phyloP scores from a whole-genome alignment of 2,888 invertebrate genomes.

The Sphecodes monilicornis region DNA sequence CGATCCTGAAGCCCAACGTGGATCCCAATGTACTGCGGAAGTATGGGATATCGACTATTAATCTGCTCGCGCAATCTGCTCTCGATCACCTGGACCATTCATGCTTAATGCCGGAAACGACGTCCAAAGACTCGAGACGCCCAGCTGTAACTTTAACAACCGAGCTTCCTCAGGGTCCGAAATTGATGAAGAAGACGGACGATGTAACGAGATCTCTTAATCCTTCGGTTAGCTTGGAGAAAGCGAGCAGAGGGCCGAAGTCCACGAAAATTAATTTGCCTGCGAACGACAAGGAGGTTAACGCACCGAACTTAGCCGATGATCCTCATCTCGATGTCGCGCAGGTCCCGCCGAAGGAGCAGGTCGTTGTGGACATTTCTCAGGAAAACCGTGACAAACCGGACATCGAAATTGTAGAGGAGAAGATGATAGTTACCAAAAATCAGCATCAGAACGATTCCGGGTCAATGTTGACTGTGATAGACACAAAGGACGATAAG shows the following conservation, averaged over 20 bases:
- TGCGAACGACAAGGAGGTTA: not conserved
- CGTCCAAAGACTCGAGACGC: conserved; percentile 16
- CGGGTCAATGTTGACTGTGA: conserved; percentile 33
- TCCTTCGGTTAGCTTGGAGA: not conserved
- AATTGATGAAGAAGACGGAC: not conserved
- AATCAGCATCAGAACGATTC: conserved; percentile 36
- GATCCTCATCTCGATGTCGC: conserved; percentile 11
- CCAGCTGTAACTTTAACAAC: not conserved
- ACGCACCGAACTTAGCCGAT: not conserved
- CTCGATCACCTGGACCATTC: not conserved
- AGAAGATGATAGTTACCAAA: conserved; percentile 37
- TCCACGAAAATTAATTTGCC: not conserved
- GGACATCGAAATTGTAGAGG: conserved; percentile 55
- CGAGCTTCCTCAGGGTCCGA: conserved; percentile 9
- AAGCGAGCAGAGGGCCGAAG: not conserved
- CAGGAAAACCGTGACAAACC: conserved; percentile 4
- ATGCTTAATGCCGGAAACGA: not conserved
- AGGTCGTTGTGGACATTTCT: not conserved
- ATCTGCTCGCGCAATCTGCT: conserved; percentile 28
- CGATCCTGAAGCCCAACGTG: conserved; percentile 69
- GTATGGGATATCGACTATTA: conserved; percentile 74
- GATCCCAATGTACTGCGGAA: conserved; percentile 65
- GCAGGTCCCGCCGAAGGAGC: conserved; percentile 24
- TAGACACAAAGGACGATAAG: conserved; percentile 47
- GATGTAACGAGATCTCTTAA: not conserved